A percentile compares a stretch with the other conserved stretches of the same genome.
Conservation (phyloP, 2,113 vertebrate species). For the Hypomesus transpacificus region DNA sequence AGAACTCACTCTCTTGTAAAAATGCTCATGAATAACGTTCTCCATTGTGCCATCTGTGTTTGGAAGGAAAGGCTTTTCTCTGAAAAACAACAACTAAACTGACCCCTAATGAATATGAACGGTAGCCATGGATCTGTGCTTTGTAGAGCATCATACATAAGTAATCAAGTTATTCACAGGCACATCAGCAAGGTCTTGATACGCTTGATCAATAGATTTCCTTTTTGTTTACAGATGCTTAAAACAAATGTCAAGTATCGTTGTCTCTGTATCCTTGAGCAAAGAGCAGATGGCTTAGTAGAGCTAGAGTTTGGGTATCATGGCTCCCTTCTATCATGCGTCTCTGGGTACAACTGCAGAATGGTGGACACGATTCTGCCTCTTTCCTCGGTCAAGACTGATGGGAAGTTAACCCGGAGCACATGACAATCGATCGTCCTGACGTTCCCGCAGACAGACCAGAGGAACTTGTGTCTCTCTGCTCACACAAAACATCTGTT, state of each 20-base stretch:
- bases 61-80: too few relatives aligned
- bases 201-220: conserved; percentile 22
- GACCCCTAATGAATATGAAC: background rate
- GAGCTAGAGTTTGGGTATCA: background rate
- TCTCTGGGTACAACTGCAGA: background rate
- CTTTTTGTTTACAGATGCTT: conserved; percentile 45
- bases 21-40: background rate
- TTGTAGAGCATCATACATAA: too few relatives aligned
- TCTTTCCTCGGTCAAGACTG: background rate
- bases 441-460: background rate
- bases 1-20: background rate
- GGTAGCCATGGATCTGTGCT: too few relatives aligned
- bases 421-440: conserved; percentile 13
- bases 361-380: conserved; percentile 2
- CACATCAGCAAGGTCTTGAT: conserved; percentile 34
- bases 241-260: conserved; percentile 52
- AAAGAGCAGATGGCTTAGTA: conserved; percentile 43
- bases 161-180: conserved; percentile 6
- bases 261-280: conserved; percentile 26
- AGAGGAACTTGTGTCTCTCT: background rate
- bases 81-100: background rate
- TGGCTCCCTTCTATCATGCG: background rate
- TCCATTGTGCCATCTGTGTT: background rate
- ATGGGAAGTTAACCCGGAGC: conserved; percentile 6
- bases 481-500: background rate